Evolutionary conservation across 2,888 invertebrate species (phyloP).

Genomic region (Drosophila demipolita): DNA sequence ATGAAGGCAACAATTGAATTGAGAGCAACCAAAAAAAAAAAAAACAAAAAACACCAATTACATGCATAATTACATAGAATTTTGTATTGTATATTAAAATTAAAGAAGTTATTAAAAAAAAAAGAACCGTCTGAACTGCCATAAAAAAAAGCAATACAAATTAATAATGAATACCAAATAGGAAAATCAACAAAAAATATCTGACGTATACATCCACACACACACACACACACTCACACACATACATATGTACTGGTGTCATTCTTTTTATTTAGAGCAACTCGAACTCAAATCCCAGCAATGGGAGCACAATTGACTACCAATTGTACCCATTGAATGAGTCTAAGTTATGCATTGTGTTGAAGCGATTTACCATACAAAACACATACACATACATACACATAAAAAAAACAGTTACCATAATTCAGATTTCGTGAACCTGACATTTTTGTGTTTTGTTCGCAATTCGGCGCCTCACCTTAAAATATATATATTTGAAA

Average conservation of each 20-base stretch:
- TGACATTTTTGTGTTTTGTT: background rate
- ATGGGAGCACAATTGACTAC: background rate
- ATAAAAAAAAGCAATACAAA: constrained; percentile 71
- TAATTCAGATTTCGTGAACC: background rate
- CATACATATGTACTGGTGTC: constrained; percentile 47
- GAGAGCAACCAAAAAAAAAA: constrained; percentile 3
- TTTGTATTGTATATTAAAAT: constrained; percentile 51
- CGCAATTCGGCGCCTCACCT: background rate
- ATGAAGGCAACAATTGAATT: constrained; percentile 24
- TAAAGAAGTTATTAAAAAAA: constrained; percentile 42
- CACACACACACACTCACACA: constrained; percentile 14
- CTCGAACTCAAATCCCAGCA: constrained; percentile 5
- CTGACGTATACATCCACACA: constrained; percentile 24
- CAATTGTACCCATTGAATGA: constrained; percentile 25
- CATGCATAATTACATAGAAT: constrained; percentile 38
- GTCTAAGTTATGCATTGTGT: constrained; percentile 32
- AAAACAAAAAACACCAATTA: constrained; percentile 33
- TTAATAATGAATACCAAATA: constrained; percentile 42
- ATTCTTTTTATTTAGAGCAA: constrained; percentile 16
- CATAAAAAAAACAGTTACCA: background rate
- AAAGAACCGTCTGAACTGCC: constrained; percentile 71
- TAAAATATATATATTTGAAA: background rate
- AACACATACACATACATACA: background rate
- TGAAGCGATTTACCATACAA: constrained; percentile 26
- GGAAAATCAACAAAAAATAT: constrained; percentile 30